A percentile compares a stretch with the other conserved stretches of the same genome.
Evolutionary conservation across 1,140 invertebrate genomes (phyloP).

Genomic region (Drosophila kohkoa): DNA sequence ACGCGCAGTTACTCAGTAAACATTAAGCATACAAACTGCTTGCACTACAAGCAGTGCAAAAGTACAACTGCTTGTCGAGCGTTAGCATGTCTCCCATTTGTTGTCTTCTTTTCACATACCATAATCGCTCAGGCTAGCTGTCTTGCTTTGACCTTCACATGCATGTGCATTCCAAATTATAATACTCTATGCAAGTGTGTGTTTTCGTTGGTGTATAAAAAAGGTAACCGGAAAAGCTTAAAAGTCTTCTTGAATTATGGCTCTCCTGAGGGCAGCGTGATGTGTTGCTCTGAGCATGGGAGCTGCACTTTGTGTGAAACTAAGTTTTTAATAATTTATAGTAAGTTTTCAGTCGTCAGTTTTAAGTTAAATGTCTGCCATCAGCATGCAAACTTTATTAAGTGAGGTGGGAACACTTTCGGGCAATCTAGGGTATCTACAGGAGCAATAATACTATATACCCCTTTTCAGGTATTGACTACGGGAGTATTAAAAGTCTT

Average conservation of each 20-base stretch:
- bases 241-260: constrained; percentile 50
- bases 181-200: too few relatives aligned
- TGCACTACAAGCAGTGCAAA: neutral
- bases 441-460: too few relatives aligned
- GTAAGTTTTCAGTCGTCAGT: neutral
- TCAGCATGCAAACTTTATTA: too few relatives aligned
- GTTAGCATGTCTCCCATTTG: neutral
- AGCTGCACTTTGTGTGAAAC: too few relatives aligned
- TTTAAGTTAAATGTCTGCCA: neutral
- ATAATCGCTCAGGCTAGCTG: too few relatives aligned
- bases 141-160: too few relatives aligned
- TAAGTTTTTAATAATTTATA: too few relatives aligned
- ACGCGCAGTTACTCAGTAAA: neutral
- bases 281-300: neutral
- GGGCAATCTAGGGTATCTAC: too few relatives aligned
- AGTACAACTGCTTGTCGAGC: neutral
- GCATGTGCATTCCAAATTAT: too few relatives aligned
- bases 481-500: constrained; percentile 33
- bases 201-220: too few relatives aligned
- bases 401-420: too few relatives aligned
- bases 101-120: neutral
- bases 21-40: neutral
- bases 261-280: constrained; percentile 28
- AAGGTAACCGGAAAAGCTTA: constrained; percentile 1
- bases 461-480: neutral